Percentiles rank a stretch among this genome's conserved stretches.
Evolutionary conservation across 2,888 invertebrate species (phyloP).

Genomic region (Lepeophtheirus nordmannii): DNA sequence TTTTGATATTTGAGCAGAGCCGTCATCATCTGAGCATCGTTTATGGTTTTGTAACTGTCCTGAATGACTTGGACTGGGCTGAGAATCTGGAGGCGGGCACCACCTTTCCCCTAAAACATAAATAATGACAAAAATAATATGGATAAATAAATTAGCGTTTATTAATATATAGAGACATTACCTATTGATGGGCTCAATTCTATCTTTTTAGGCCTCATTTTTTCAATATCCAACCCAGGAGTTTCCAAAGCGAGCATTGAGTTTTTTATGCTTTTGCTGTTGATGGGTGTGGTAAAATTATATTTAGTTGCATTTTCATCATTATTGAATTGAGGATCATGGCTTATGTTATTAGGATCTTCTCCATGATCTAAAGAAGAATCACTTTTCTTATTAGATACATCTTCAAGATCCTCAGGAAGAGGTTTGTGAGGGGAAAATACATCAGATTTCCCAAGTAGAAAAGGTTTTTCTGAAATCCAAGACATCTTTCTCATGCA

Average conservation of each 20-base stretch:
- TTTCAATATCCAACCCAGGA: too few species aligned
- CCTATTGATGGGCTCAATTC: too few species aligned
- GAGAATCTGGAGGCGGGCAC: not conserved
- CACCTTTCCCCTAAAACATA: too few species aligned
- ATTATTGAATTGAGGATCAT: too few species aligned
- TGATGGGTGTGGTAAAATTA: too few species aligned
- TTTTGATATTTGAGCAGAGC: not conserved
- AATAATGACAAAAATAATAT: too few species aligned
- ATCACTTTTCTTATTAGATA: not conserved
- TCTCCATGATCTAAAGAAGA: not conserved
- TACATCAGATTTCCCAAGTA: conserved; percentile 2
- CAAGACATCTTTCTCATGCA: conserved; percentile 46
- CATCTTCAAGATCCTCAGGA: not conserved
- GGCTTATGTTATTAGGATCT: not conserved
- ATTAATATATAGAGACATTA: too few species aligned
- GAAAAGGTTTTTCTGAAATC: conserved; percentile 34
- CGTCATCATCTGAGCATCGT: not conserved
- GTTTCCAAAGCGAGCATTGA: too few species aligned
- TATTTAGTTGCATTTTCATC: too few species aligned
- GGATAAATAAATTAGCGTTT: too few species aligned
- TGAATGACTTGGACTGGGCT: not conserved
- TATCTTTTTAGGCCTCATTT: too few species aligned
- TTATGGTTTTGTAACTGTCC: not conserved
- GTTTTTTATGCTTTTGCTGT: too few species aligned
- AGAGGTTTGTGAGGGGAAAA: not conserved